Evolutionary conservation across 2,113 vertebrate species (phyloP).

Genomic region (Xiphophorus maculatus): DNA sequence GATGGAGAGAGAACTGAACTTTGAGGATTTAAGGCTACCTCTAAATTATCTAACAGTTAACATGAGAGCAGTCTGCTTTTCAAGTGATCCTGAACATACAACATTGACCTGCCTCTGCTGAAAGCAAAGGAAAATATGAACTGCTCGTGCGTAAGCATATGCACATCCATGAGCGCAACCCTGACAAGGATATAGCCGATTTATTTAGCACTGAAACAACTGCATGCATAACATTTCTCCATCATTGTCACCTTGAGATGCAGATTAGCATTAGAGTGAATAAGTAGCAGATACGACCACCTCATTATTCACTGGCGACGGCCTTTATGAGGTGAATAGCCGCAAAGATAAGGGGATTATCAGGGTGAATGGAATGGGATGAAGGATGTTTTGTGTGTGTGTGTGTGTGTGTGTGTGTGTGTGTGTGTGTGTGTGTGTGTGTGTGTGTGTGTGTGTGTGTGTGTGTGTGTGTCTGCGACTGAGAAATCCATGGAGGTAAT

Average conservation of each 20-base stretch:
- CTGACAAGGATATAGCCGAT: conserved; percentile 7
- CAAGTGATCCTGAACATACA: background rate
- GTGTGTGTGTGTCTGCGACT: background rate
- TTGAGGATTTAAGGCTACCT: conserved; percentile 15
- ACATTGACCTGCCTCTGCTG: background rate
- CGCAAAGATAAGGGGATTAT: conserved; percentile 71
- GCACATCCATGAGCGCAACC: background rate
- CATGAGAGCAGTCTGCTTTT: background rate
- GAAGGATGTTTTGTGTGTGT: conserved; percentile 27
- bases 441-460: background rate
- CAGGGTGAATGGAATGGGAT: conserved; percentile 53
- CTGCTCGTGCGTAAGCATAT: background rate
- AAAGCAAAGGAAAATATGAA: background rate
- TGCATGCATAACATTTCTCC: conserved; percentile 28
- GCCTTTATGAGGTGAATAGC: conserved; percentile 61
- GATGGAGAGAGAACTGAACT: conserved; percentile 38
- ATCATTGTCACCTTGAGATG: conserved; percentile 61
- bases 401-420: background rate
- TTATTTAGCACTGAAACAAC: conserved; percentile 14
- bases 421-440: background rate
- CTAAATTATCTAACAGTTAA: background rate
- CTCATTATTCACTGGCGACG: conserved; percentile 62
- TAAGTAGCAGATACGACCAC: conserved; percentile 42
- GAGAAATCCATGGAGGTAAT: conserved; percentile 39
- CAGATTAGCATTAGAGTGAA: conserved; percentile 59